phyloP scores from a whole-genome alignment of 2,797 vertebrate genomes.

The Rallus crepitans region DNA sequence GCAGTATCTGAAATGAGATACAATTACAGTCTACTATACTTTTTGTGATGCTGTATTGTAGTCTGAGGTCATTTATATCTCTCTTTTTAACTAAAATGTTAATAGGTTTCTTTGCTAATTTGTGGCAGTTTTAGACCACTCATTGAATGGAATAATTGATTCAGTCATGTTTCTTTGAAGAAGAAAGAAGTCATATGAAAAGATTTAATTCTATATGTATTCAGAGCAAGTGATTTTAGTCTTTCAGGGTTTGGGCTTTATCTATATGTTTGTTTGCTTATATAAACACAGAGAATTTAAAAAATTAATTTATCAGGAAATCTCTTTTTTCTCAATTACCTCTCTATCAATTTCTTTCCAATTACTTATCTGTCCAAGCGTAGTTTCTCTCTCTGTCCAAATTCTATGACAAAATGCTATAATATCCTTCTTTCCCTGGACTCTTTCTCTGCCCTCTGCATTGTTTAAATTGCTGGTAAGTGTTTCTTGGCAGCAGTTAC shows the following conservation, averaged over 20 bases:
- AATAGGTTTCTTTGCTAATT: background rate
- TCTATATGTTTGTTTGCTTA: background rate
- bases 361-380: background rate
- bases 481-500: background rate
- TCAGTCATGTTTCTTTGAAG: background rate
- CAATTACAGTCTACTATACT: background rate
- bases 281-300: background rate
- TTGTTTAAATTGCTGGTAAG: slow-evolving; percentile 18
- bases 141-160: background rate
- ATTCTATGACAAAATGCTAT: background rate
- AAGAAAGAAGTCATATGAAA: background rate
- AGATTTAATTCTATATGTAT: background rate
- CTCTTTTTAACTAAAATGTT: background rate
- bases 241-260: background rate
- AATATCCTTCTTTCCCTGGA: background rate
- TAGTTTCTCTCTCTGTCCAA: background rate
- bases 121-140: background rate
- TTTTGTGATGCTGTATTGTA: background rate
- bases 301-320: background rate
- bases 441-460: background rate
- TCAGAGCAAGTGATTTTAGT: background rate
- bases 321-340: background rate
- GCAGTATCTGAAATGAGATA: background rate
- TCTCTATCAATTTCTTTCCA: background rate
- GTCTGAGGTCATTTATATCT: background rate